A percentile compares a stretch with the other conserved stretches of the same genome.
Conservation (phyloP, 2,888 invertebrate genomes). For the Stenurella melanura region DNA sequence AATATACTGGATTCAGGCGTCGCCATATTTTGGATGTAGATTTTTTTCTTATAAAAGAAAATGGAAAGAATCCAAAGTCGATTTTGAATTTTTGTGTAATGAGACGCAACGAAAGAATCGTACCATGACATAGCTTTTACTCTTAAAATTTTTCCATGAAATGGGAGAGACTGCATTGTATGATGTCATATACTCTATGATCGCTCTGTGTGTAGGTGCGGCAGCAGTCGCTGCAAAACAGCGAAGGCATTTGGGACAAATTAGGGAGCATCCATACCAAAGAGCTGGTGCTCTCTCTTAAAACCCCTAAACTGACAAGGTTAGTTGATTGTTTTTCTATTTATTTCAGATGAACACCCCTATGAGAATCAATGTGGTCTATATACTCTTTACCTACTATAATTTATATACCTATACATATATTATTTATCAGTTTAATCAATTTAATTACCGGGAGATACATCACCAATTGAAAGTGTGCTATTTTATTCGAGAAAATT, state of each 20-base stretch:
- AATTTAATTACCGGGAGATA: constrained; percentile 39
- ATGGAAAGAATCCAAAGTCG: background rate
- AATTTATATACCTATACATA: constrained; percentile 49
- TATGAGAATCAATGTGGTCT: constrained; percentile 61
- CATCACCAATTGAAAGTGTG: constrained; percentile 41
- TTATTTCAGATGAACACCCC: constrained; percentile 59
- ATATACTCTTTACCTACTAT: constrained; percentile 56
- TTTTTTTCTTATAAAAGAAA: background rate
- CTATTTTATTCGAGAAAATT: constrained; percentile 51
- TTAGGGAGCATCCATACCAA: constrained; percentile 98
- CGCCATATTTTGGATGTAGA: too few species aligned
- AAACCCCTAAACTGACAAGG: constrained; percentile 65
- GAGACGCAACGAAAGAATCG: background rate
- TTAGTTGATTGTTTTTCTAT: constrained; percentile 68
- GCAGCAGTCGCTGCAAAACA: constrained; percentile 87
- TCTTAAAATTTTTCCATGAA: constrained; percentile 52
- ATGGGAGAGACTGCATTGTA: constrained; percentile 61
- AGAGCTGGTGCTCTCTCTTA: constrained; percentile 91
- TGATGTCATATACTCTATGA: constrained; percentile 60
- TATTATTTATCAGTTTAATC: constrained; percentile 46
- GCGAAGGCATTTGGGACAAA: constrained; percentile 88
- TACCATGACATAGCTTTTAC: constrained; percentile 44
- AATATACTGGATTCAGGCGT: too few species aligned
- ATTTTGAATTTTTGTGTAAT: background rate
- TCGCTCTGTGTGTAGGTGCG: constrained; percentile 78